phyloP scores from a whole-genome alignment of 2,797 vertebrate genomes.

The Gadopsis marmoratus region DNA sequence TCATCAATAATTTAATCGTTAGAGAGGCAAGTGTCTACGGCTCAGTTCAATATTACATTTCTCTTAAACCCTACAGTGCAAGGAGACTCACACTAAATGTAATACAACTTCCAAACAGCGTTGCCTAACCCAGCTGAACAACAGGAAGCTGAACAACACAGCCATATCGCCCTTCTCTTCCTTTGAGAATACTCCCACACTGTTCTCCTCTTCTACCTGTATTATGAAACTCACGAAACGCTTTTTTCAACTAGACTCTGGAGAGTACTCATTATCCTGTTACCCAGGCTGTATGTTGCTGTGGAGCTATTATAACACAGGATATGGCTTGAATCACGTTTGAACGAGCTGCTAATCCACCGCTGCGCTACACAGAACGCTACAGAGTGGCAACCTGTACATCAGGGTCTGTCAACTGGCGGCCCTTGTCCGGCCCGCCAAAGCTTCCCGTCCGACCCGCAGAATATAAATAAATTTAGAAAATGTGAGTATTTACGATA shows the following conservation, averaged over 20 bases:
- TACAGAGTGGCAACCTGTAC: background rate
- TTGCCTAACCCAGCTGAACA: background rate
- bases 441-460: too few species aligned
- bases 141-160: background rate
- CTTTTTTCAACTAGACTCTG: slow-evolving; percentile 8
- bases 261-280: slow-evolving; percentile 23
- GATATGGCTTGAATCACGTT: background rate
- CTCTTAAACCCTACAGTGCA: slow-evolving; percentile 25
- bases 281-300: background rate
- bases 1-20: slow-evolving; percentile 53
- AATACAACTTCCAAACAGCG: slow-evolving; percentile 6
- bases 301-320: slow-evolving; percentile 14
- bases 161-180: background rate
- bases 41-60: slow-evolving; percentile 39
- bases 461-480: too few species aligned
- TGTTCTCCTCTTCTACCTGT: background rate
- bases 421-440: too few species aligned
- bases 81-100: slow-evolving; percentile 10
- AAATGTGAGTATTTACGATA: too few species aligned
- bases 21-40: slow-evolving; percentile 33
- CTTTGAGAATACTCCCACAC: slow-evolving; percentile 9
- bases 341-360: slow-evolving; percentile 10
- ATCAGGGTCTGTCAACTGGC: too few species aligned
- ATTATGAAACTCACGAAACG: slow-evolving; percentile 15
- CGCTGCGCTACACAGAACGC: background rate